Conservation (phyloP, 2,113 vertebrate genomes). For the Nicator chloris region DNA sequence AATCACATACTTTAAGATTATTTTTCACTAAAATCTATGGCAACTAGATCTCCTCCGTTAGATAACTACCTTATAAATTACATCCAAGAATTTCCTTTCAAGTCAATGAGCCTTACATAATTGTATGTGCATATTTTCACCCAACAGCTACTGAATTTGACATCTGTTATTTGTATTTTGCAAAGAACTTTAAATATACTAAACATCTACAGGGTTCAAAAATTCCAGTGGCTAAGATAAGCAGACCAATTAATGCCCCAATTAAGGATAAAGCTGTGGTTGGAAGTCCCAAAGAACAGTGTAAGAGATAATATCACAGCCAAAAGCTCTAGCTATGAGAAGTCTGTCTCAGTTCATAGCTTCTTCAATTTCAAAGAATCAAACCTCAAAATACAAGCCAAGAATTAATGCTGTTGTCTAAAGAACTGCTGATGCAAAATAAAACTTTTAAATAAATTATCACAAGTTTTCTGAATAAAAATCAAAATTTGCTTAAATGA, state of each 20-base stretch:
- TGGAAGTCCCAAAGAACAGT: background rate
- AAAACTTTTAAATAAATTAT: background rate
- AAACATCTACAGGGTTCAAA: background rate
- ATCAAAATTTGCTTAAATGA: background rate
- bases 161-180: background rate
- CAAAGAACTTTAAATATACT: background rate
- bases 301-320: background rate
- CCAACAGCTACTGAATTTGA: background rate
- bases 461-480: background rate
- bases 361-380: conserved; percentile 22
- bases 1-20: background rate
- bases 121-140: background rate
- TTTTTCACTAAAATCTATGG: background rate
- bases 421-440: background rate
- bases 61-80: background rate
- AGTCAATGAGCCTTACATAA: background rate
- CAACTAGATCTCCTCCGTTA: background rate
- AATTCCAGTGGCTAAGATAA: background rate
- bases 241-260: background rate
- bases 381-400: background rate
- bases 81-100: background rate
- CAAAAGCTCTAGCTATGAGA: background rate
- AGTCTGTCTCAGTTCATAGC: background rate
- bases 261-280: background rate
- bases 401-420: background rate